A percentile compares a stretch with the other conserved stretches of the same genome.
Conservation (phyloP, 2,888 invertebrate species). For the Escarpia spicata region DNA sequence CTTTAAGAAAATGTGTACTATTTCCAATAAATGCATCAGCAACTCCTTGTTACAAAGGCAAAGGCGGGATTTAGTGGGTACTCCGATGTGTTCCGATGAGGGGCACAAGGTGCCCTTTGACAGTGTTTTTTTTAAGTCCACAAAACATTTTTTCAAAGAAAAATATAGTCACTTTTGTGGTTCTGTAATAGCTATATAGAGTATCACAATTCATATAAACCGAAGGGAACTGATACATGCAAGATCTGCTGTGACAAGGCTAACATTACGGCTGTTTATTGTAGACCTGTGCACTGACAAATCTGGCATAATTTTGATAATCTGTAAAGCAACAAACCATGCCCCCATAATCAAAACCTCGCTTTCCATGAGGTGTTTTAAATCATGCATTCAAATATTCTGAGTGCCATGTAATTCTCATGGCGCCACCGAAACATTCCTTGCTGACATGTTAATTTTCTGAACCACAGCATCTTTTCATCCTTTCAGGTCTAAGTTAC, state of each 20-base stretch:
- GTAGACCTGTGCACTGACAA: neutral
- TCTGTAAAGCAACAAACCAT: neutral
- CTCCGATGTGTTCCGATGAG: neutral
- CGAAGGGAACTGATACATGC: neutral
- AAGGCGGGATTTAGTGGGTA: neutral
- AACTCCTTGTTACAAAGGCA: neutral
- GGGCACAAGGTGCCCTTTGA: neutral
- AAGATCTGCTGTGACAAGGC: neutral
- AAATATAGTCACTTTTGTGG: too few relatives aligned
- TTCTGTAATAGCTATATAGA: too few relatives aligned
- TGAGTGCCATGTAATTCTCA: neutral
- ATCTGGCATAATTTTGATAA: neutral
- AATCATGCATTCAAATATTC: neutral
- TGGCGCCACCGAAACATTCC: slow-evolving; percentile 7
- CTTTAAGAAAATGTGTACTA: too few relatives aligned
- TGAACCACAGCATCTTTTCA: neutral
- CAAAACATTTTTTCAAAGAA: neutral
- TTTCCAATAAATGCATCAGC: neutral
- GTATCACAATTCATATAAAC: neutral
- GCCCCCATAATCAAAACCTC: neutral
- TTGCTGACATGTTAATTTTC: neutral
- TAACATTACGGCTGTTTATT: neutral
- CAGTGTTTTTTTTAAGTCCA: neutral
- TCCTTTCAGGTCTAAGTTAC: neutral
- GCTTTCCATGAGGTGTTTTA: neutral